Conservation (phyloP, 2,797 vertebrate genomes). For the Anniella stebbinsi region DNA sequence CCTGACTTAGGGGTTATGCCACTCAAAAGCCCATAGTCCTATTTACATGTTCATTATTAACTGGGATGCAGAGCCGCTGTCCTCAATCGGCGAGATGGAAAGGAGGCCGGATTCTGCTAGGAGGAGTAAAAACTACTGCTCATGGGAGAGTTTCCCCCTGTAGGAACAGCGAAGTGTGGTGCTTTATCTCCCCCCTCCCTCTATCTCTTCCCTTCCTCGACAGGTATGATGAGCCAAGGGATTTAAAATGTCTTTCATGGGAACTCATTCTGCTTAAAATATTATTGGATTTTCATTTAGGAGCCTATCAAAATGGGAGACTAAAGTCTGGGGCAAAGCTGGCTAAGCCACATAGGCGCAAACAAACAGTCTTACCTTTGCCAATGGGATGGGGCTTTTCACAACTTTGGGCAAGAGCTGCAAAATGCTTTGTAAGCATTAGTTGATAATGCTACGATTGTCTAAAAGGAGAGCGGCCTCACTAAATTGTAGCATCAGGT, state of each 20-base stretch:
- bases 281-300: constrained; percentile 76
- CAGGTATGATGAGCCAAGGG: constrained; percentile 69
- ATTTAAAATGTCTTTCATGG: constrained; percentile 75
- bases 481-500: not conserved
- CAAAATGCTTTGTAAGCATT: constrained; percentile 47
- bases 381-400: constrained; percentile 44
- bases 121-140: constrained; percentile 40
- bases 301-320: constrained; percentile 70
- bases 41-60: constrained; percentile 74
- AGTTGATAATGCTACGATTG: constrained; percentile 44
- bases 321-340: constrained; percentile 67
- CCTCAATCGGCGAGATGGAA: constrained; percentile 44
- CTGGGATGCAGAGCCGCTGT: constrained; percentile 21
- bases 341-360: constrained; percentile 72
- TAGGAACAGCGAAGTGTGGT: constrained; percentile 56
- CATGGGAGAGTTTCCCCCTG: not conserved
- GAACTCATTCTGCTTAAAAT: constrained; percentile 76
- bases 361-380: constrained; percentile 69
- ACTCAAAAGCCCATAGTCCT: constrained; percentile 45
- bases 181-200: not conserved
- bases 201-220: constrained; percentile 55
- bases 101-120: constrained; percentile 33
- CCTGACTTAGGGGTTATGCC: constrained; percentile 52
- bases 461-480: not conserved
- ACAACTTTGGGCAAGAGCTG: constrained; percentile 9